These are phyloP conservation scores for Dascillus cervinus DNA, from an alignment of 2,888 invertebrate species.

Conservation along the genomic window DNA sequence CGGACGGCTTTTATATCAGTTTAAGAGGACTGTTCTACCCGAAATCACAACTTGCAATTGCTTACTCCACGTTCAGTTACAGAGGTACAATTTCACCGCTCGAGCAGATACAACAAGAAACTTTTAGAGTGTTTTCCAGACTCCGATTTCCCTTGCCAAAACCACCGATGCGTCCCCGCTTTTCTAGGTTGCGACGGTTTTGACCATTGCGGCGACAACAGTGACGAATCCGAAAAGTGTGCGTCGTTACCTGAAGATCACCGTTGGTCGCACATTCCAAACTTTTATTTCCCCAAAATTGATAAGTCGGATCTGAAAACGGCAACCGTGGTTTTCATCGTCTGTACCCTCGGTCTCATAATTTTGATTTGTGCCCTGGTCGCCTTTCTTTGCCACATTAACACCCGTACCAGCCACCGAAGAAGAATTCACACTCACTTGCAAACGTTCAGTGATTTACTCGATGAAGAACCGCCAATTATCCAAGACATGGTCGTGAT, in stretches of 20 bases:
- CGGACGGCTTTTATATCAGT: conserved; percentile 61
- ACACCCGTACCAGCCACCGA: conserved; percentile 52
- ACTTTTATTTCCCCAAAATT: conserved; percentile 64
- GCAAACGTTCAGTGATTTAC: conserved; percentile 59
- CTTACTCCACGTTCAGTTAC: conserved; percentile 64
- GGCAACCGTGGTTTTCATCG: conserved; percentile 56
- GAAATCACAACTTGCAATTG: conserved; percentile 57
- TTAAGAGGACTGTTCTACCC: conserved; percentile 56
- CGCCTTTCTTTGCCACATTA: conserved; percentile 55
- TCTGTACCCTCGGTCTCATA: conserved; percentile 55
- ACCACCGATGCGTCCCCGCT: conserved; percentile 61
- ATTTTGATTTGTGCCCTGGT: conserved; percentile 56
- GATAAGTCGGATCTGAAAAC: conserved; percentile 58
- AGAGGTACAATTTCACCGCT: conserved; percentile 45
- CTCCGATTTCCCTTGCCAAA: conserved; percentile 62
- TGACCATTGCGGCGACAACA: conserved; percentile 68
- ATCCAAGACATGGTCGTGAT: conserved; percentile 43
- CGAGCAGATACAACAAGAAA: conserved; percentile 4
- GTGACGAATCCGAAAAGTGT: conserved; percentile 52
- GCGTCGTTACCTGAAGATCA: conserved; percentile 43
- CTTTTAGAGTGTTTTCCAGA: conserved; percentile 57
- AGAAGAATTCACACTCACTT: conserved; percentile 58
- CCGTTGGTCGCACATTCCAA: conserved; percentile 57
- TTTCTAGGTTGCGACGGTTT: conserved; percentile 66
- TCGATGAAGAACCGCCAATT: conserved; percentile 40